Evolutionary conservation across 2,113 vertebrate genomes (phyloP), one percentile per base, ranked within the genome.

Genomic region (Asarcornis scutulata): DNA sequence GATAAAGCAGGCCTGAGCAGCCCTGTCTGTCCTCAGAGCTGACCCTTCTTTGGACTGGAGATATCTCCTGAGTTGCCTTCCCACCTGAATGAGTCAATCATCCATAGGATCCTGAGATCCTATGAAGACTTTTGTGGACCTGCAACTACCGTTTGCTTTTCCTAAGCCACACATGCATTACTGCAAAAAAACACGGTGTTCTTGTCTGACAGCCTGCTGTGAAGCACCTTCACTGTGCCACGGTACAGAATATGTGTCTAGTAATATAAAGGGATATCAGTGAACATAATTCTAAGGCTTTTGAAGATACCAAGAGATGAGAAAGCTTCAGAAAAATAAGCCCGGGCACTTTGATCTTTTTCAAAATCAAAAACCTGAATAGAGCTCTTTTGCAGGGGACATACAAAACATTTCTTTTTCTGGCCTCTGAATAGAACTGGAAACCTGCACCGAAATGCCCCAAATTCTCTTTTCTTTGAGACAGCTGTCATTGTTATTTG

Each of bases 371-470:
- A 95, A 63, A 38, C 18, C 20, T 79, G 29, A 89, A 79, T 44
- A 89, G 82, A 66, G 42, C 27, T 79, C 38, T 63, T 48, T 73
- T 86, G 69, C 63, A 53, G 22, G 23, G 23, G 14, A 62, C 31
- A 25, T 48, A 58, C 20, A 93, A 97, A 91, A 42, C 68, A 13
- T 88, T 95, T 95, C 27, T 95, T 89, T 93, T 80, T 71, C 32
- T 90, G 46, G 40, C 42, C 7, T 73, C 68, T 95, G 56, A 93
- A 48, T 29, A 87, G 75, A 91, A 50, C n/a, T 83, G 75, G 75
- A 93, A 91, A 77, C 82, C 88, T 83, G 91, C 63, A 71, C 71
- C 93, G 91, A 95, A 92, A 73, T 92, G 89, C 25, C 88, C 89
- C 78, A 87, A 2, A 86, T 95, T 84, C 71, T 87, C 53, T 73